Evolutionary conservation across 2,113 vertebrate genomes (phyloP).

Genomic region (Onychorhynchus coronatus): DNA sequence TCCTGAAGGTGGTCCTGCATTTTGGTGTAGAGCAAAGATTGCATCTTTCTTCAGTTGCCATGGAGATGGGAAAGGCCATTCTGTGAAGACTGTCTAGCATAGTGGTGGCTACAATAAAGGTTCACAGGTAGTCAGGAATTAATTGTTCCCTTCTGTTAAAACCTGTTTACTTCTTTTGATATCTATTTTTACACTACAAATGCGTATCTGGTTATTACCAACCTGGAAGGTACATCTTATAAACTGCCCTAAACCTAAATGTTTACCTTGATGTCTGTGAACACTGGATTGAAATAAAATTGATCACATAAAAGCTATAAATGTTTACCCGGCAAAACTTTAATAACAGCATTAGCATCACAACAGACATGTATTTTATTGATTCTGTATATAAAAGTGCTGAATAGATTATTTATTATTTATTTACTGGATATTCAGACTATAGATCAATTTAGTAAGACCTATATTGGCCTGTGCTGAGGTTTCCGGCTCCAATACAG

Average conservation of each 20-base stretch:
- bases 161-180: neutral
- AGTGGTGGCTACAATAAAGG: neutral
- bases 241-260: neutral
- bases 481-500: neutral
- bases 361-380: neutral
- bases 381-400: neutral
- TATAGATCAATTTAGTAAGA: neutral
- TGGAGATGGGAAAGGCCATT: neutral
- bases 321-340: neutral
- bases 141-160: neutral
- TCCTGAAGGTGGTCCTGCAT: neutral
- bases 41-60: neutral
- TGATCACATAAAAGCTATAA: neutral
- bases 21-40: neutral
- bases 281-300: neutral
- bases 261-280: neutral
- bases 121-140: neutral
- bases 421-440: neutral
- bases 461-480: neutral
- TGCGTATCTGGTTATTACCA: neutral
- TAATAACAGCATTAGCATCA: neutral
- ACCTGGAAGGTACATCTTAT: neutral
- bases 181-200: neutral
- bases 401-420: neutral
- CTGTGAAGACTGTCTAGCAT: neutral